Evolutionary conservation across 2,797 vertebrate genomes (phyloP), one percentile per base, ranked within the genome.

Genomic region (Pampus argenteus): DNA sequence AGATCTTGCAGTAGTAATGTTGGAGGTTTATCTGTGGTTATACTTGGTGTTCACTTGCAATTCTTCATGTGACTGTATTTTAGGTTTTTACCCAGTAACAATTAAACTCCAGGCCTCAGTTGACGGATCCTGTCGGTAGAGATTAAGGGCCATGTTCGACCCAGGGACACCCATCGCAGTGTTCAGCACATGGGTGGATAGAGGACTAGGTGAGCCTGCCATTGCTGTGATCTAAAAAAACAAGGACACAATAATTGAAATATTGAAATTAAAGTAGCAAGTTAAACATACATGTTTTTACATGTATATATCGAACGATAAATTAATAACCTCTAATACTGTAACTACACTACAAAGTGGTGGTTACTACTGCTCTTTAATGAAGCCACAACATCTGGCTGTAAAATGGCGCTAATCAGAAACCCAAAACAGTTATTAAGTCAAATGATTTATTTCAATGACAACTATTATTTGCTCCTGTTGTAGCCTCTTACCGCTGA

Each of bases 111-210:
- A 95, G 29, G 48, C 36, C 5, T 81, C 68, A 49, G 83, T 79
- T 20, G 59, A 57, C 2, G 87, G 70, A 29, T 93, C 89, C 74
- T 91, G 87, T 45, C 61, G 82, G 59, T 91, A 78, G 31, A 95
- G 91, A 58, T 71, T 84, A 52, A 95, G 70, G 58, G 72, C 50
- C 82, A 95, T 85, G 54, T 90, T 89, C 0, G 92, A 89, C 7
- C 88, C 94, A 52, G 95, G 94, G 70, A 93, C 60, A 0, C 95
- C 95, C 23, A 51, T 71, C 0, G 81, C 92, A 20, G 86, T 93
- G 85, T 95, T 94, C 55, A 95, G 84, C 54, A 95, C 93, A 66
- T 95, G 95, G 25, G 92, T 95, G 69, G 92, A 94, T 36, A 95
- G 85, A 11, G 92, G 93, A 72, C 94, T 93, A 0, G 77, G 51